Evolutionary conservation across 2,888 invertebrate genomes (phyloP), one percentile per base, ranked within the genome.

Genomic region (Xylophagus ater): DNA sequence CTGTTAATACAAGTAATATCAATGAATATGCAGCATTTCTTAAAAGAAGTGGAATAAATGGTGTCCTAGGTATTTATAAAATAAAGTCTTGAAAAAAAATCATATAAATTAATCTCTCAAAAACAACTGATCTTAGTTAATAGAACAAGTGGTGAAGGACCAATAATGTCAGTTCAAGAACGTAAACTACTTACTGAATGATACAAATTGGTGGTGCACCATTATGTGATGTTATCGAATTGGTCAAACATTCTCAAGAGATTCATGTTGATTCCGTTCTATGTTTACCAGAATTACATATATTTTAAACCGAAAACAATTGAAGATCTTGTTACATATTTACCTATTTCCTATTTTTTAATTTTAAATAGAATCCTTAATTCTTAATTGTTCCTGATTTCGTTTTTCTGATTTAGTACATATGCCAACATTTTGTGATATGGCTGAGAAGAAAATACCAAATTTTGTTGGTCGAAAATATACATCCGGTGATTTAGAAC

Each of bases 381-480:
- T n/a, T n/a, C n/a, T n/a, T n/a, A n/a, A n/a, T n/a, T n/a, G n/a
- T n/a, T n/a, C n/a, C n/a, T n/a, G n/a, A n/a, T n/a, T n/a, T n/a
- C n/a, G n/a, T n/a, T 9, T 23, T 17, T 38, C n/a, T 13, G 14
- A 66, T 66, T 14, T 55, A 85, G 84, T 85, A 34, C 71, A 77
- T 50, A 84, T 84, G 81, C 76, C 74, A 28, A 62, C 71, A 18
- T 81, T 83, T 51, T 70, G 83, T 25, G 63, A 68, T 10, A 68
- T 72, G 15, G 77, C 81, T 1, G 70, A 71, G 1, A 65, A 66
- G 4, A 58, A 68, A 41, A 74, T 89, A 32, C 76, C 84, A 0
- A 83, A 78, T 37, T 81, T 89, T 53, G 72, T 71, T 42, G 89
- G 89, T 3, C 69, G 86, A n/a, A 89, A 89, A 59, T 87, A 80